phyloP scores from a whole-genome alignment of 2,113 vertebrate genomes.

The Forbesichthys agassizii region DNA sequence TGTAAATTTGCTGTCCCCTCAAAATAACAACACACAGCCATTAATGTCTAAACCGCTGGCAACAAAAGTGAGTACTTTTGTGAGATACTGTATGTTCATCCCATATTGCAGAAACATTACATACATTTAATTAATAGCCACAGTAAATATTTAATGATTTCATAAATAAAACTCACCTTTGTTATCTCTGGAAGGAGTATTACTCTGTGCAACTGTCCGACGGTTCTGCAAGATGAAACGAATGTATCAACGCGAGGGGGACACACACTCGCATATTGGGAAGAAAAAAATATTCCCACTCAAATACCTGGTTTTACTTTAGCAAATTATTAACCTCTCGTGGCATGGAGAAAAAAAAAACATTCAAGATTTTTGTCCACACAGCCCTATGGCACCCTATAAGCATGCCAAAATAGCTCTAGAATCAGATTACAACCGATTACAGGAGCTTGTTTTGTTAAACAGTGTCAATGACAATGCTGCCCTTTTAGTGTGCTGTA shows the following conservation, averaged over 20 bases:
- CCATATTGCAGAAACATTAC: too few relatives aligned
- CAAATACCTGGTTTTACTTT: not conserved
- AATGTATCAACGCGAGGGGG: not conserved
- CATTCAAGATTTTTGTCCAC: not conserved
- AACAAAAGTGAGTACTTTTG: too few relatives aligned
- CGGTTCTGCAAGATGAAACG: conserved; percentile 80
- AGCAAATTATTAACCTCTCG: not conserved
- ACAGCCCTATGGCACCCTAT: not conserved
- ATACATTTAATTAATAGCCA: not conserved
- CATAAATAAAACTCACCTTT: conserved; percentile 81
- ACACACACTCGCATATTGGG: not conserved
- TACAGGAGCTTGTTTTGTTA: conserved; percentile 15
- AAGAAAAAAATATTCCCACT: too few relatives aligned
- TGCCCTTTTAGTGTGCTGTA: not conserved
- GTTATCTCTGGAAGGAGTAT: conserved; percentile 87
- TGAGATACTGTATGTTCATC: too few relatives aligned
- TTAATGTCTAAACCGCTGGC: too few relatives aligned
- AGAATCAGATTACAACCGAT: conserved; percentile 29
- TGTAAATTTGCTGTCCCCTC: too few relatives aligned
- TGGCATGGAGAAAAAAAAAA: not conserved
- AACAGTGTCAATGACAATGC: not conserved
- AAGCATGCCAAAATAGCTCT: conserved; percentile 26
- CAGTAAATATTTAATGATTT: not conserved
- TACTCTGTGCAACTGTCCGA: conserved; percentile 85
- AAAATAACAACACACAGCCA: too few relatives aligned